Base-by-base conservation (phyloP, 2,888 invertebrate genomes). In the Leptinotarsa juncta region DNA sequence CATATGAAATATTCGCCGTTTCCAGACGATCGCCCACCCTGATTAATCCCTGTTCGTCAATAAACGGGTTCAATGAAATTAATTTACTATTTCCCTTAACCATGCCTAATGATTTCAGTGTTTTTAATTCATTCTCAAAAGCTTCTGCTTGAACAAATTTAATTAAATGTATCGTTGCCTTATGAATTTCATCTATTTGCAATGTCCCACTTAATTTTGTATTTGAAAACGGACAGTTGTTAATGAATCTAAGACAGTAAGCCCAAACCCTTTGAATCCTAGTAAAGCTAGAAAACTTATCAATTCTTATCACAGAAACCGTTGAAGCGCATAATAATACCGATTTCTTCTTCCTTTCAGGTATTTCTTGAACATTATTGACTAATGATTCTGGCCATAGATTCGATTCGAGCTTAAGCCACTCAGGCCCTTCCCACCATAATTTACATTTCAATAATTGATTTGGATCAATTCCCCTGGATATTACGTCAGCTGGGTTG, bases 11-110 rank as follows among this genome's bases (percentile, higher is more conserved):
- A 7, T 60, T 15, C 10, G 68, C 65, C 15, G 57, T 62, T 49
- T 42, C 23, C 14, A 84, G 66, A 42, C 83, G 71, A 7, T 82
- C 83, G 0, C 83, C 85, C 3, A 84, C 83, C 18, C 83, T 72
- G 3, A 84, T n/a, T 16, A 84, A 55, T 2, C 77, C 79, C 1
- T 77, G 57, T 10, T 70, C 16, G 50, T 76, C 71, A 12, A 74
- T 14, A 68, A 74, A 76, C 18, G 74, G 76, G 23, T 74, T 70
- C 20, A 76, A 49, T 15, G 32, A 32, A 18, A 65, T 3, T 60
- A 71, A 14, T 42, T 15, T 55, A 67, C 71, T 76, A 26, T 26
- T 26, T 26, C 26, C 26, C 26, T 26, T 26, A 26, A 26, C 26
- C 0, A 5, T 26, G 26, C 26, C 26, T 26, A 53, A 53, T 53